Evolutionary conservation across 2,888 invertebrate genomes (phyloP).

Genomic region (Limenitis camilla): DNA sequence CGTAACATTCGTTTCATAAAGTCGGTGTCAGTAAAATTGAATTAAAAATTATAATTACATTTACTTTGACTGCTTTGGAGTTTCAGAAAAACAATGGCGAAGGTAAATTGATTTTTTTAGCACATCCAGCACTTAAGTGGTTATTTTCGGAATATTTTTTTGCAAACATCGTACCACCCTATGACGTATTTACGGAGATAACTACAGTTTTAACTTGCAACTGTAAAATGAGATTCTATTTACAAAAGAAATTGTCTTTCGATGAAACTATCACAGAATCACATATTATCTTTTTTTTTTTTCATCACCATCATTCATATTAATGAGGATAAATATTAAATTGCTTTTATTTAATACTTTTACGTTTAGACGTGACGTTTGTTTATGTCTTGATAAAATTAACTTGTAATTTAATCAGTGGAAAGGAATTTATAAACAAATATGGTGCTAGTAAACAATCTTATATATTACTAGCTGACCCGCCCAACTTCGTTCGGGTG

Average conservation of each 20-base stretch:
- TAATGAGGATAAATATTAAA: neutral
- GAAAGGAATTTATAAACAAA: slow-evolving; percentile 8
- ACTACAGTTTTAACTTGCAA: slow-evolving; percentile 5
- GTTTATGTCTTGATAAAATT: slow-evolving; percentile 1
- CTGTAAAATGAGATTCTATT: neutral
- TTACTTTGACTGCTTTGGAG: slow-evolving; percentile 9
- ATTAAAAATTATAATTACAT: slow-evolving; percentile 33
- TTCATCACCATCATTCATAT: too few relatives aligned
- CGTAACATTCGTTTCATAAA: slow-evolving; percentile 35
- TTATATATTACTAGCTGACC: neutral
- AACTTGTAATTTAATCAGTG: slow-evolving; percentile 3
- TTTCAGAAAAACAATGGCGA: slow-evolving; percentile 47
- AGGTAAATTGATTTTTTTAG: slow-evolving; percentile 35
- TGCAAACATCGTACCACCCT: slow-evolving; percentile 43
- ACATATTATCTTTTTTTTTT: too few relatives aligned
- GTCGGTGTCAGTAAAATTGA: slow-evolving; percentile 48
- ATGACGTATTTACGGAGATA: slow-evolving; percentile 40
- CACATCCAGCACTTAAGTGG: too few relatives aligned
- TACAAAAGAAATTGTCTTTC: neutral
- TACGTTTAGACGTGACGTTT: neutral
- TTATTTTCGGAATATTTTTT: slow-evolving; percentile 21
- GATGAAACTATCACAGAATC: too few relatives aligned
- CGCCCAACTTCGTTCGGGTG: too few relatives aligned
- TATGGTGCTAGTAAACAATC: neutral
- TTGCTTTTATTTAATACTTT: neutral